These are phyloP conservation scores for Sciurus niger DNA, from an alignment of 2,113 vertebrate genomes.

Conservation along the genomic window DNA sequence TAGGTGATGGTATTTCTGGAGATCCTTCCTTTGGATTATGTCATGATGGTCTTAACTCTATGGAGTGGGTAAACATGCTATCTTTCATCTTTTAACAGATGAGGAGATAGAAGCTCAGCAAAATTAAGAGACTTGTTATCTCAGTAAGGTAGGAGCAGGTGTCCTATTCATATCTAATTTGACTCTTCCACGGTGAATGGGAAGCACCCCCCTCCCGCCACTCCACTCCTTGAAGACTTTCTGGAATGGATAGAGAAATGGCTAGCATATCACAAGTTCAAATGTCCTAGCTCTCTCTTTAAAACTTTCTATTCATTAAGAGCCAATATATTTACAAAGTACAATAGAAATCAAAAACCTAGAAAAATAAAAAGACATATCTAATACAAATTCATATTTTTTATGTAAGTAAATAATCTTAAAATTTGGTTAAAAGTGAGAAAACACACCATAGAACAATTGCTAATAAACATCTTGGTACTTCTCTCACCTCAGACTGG, in stretches of 20 bases:
- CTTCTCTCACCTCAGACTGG: background rate
- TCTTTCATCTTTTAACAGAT: background rate
- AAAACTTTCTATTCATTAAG: background rate
- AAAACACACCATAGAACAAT: background rate
- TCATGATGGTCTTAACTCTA: background rate
- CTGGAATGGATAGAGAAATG: background rate
- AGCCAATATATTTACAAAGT: background rate
- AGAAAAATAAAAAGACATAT: background rate
- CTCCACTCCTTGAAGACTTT: background rate
- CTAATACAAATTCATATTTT: background rate
- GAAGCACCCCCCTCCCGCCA: background rate
- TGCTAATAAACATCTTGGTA: background rate
- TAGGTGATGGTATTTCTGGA: background rate
- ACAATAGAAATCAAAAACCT: background rate
- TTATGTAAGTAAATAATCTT: background rate
- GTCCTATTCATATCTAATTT: background rate
- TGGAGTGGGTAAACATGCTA: background rate
- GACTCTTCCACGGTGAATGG: background rate
- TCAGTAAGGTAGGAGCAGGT: background rate
- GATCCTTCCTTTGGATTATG: background rate
- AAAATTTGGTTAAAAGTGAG: background rate
- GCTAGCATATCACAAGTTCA: background rate
- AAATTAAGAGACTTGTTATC: background rate
- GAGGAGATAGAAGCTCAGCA: background rate
- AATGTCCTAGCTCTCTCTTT: background rate